Percentiles rank a stretch among this genome's conserved stretches.
These are phyloP conservation scores for Thomomys bottae DNA, from an alignment of 2,113 vertebrate genomes.

Conservation along the genomic window DNA sequence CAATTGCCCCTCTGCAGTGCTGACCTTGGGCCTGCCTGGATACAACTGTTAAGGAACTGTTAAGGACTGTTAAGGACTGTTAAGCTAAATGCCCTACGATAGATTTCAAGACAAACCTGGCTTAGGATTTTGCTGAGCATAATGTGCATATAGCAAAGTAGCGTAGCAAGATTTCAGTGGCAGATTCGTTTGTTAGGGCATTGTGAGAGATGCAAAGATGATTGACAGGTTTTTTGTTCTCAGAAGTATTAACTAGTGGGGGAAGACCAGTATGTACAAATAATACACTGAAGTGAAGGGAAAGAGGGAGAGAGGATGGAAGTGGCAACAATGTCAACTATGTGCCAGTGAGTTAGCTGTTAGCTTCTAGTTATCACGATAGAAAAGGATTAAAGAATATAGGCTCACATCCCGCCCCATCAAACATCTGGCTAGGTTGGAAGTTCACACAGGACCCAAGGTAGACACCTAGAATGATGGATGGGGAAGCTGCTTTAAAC, in stretches of 20 bases:
- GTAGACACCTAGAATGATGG: neutral
- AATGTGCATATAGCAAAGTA: conserved; percentile 36
- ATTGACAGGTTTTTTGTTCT: neutral
- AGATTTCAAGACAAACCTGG: neutral
- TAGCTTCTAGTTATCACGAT: neutral
- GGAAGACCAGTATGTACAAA: neutral
- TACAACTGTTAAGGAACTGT: neutral
- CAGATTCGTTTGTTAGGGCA: neutral
- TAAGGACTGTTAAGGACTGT: no score
- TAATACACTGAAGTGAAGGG: neutral
- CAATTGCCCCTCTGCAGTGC: neutral
- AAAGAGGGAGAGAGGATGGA: neutral
- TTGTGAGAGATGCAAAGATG: neutral
- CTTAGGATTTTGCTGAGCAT: conserved; percentile 32
- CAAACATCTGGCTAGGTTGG: no score
- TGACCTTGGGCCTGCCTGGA: neutral
- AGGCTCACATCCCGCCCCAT: neutral
- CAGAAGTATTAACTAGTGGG: neutral
- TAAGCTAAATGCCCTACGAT: neutral
- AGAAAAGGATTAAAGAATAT: neutral
- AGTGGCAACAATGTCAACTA: neutral
- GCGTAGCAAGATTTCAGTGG: neutral
- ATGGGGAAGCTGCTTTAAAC: neutral
- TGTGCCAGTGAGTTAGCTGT: neutral
- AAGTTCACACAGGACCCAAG: neutral